Evolutionary conservation across 2,888 invertebrate species (phyloP).

Genomic region (Pseudeuparius sepicola): DNA sequence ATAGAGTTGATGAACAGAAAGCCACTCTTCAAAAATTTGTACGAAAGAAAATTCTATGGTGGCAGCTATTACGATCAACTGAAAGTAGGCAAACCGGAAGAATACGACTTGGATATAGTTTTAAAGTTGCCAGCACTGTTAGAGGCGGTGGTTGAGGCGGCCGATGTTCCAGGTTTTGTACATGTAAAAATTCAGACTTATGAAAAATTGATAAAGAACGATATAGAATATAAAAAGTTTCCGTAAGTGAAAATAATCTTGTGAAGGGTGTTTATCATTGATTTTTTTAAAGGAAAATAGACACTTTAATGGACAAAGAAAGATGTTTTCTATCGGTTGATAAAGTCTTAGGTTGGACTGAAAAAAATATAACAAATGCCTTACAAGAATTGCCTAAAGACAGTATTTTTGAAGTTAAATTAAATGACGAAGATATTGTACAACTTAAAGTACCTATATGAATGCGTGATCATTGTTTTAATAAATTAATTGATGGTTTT

Average conservation of each 20-base stretch:
- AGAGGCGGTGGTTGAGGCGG: conserved; percentile 31
- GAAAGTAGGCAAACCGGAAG: conserved; percentile 48
- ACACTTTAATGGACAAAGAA: conserved; percentile 34
- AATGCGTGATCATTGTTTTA: no score
- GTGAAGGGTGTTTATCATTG: not conserved
- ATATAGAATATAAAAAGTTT: conserved; percentile 17
- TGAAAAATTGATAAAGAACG: conserved; percentile 7
- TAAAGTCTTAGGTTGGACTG: conserved; percentile 46
- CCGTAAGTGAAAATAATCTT: conserved; percentile 16
- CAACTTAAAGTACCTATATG: no score
- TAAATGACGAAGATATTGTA: no score
- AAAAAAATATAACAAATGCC: conserved; percentile 41
- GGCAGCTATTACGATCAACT: conserved; percentile 54
- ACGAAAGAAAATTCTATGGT: conserved; percentile 38
- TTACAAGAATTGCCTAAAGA: conserved; percentile 32
- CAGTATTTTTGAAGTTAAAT: no score
- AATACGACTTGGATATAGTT: conserved; percentile 51
- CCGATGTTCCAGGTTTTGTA: conserved; percentile 40
- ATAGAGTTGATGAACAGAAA: conserved; percentile 31
- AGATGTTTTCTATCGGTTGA: conserved; percentile 42
- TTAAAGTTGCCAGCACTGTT: conserved; percentile 43
- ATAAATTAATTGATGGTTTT: no score
- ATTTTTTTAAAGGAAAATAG: conserved; percentile 21
- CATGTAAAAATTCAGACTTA: conserved; percentile 34
- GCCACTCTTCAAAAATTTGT: conserved; percentile 32